These are phyloP conservation scores for Zhuqinia jingwanae DNA, from an alignment of 2,888 invertebrate genomes.

Conservation along the genomic window DNA sequence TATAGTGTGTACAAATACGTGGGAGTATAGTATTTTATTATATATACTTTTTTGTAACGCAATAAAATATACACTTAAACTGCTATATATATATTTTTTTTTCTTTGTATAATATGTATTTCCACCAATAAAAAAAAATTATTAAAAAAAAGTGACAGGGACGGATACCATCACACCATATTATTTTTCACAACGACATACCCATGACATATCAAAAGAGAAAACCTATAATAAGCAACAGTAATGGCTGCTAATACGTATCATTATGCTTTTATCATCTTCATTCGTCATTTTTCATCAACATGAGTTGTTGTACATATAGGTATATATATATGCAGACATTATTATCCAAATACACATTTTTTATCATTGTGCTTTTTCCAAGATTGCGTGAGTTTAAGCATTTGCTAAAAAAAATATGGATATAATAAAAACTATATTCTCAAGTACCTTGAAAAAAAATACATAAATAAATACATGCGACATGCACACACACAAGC, in stretches of 20 bases:
- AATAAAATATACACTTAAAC: neutral
- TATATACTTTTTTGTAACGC: constrained; percentile 19
- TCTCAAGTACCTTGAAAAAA: constrained; percentile 9
- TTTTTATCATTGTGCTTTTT: constrained; percentile 4
- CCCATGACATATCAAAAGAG: constrained; percentile 46
- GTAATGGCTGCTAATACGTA: constrained; percentile 58
- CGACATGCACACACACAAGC: neutral
- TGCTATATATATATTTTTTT: neutral
- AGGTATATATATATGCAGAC: neutral
- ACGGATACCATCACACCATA: constrained; percentile 53
- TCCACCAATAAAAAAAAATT: constrained; percentile 30
- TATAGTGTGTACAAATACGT: neutral
- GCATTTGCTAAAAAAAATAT: constrained; percentile 22
- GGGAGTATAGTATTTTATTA: constrained; percentile 17
- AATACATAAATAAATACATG: neutral
- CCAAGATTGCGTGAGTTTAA: constrained; percentile 34
- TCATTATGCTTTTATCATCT: constrained; percentile 63
- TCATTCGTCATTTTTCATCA: constrained; percentile 48
- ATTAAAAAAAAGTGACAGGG: constrained; percentile 11
- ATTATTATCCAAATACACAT: constrained; percentile 3
- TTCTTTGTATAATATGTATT: neutral
- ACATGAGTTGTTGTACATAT: too few relatives aligned
- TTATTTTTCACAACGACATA: constrained; percentile 42
- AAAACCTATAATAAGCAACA: constrained; percentile 50
- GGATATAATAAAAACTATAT: too few relatives aligned